Evolutionary conservation across 1,140 invertebrate genomes (phyloP).

Genomic region (Drosophila serrata): DNA sequence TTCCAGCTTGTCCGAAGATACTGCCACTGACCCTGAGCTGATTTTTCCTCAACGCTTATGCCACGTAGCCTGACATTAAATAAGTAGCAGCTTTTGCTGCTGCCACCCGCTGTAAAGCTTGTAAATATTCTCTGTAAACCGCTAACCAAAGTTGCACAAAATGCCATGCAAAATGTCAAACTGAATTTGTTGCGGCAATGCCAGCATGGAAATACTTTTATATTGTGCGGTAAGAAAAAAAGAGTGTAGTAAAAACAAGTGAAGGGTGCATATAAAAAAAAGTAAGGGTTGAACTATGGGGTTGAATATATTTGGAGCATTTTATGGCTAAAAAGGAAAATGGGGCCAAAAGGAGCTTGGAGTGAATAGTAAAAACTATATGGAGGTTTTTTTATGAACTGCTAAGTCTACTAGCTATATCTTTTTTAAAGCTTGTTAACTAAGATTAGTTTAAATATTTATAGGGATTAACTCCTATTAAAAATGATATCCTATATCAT

Average conservation of each 20-base stretch:
- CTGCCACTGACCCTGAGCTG: slow-evolving; percentile 66
- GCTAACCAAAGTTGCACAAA: slow-evolving; percentile 28
- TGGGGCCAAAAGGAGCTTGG: neutral
- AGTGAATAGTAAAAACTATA: slow-evolving; percentile 25
- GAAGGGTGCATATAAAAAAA: slow-evolving; percentile 23
- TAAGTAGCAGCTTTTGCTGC: neutral
- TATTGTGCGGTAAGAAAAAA: slow-evolving; percentile 21
- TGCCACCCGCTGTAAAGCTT: slow-evolving; percentile 25
- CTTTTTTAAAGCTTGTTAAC: neutral
- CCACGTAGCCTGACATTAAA: slow-evolving; percentile 58
- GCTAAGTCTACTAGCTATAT: neutral
- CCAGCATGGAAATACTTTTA: slow-evolving; percentile 36
- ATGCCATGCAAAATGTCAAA: slow-evolving; percentile 55
- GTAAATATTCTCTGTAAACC: slow-evolving; percentile 38
- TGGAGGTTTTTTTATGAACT: neutral
- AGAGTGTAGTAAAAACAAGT: slow-evolving; percentile 17
- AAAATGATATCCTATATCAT: no score
- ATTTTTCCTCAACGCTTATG: slow-evolving; percentile 69
- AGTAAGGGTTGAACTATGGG: neutral
- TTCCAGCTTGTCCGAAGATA: slow-evolving; percentile 34
- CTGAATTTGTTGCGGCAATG: slow-evolving; percentile 31
- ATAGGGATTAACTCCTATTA: neutral
- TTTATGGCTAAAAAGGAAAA: slow-evolving; percentile 5
- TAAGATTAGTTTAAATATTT: no score
- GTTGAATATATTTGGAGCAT: slow-evolving; percentile 10